Base-by-base conservation (phyloP, 2,888 invertebrate species). In the Dysmachus trigonus region DNA sequence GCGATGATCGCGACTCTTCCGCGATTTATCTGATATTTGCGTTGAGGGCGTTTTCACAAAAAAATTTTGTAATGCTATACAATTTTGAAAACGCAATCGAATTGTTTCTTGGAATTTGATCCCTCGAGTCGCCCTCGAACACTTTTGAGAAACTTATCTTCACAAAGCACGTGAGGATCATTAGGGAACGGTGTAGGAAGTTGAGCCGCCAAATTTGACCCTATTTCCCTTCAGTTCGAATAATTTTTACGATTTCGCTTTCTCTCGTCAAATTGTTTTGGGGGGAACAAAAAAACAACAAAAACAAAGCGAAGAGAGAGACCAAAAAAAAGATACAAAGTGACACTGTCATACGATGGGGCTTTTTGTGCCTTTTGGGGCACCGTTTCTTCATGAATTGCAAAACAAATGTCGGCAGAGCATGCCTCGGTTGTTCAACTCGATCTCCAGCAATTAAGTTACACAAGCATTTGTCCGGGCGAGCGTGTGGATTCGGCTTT, bases 221-320 rank as follows among this genome's bases (percentile, higher is more conserved):
- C 62, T 62, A 62, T 62, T 62, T 62, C 62, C 62, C 62, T 62
- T 62, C 62, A 22, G 10, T 62, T 62, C 62, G 62, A 62, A 53
- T 81, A 33, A 81, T 81, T 81, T 81, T 81, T 81, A 81, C 81
- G 81, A 53, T 81, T 81, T 81, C 81, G 81, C 81, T 81, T 81
- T 81, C 81, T 53, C 81, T 77, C 53, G 62, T 81, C 62, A 53
- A 81, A 81, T 81, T 81, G 81, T 81, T 81, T 81, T 41, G 13
- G n/a, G n/a, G n/a, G n/a, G 53, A 53, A 53, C 53, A 81, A 53
- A 53, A 62, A 51, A 51, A 33, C 35, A 30, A 51, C 27, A 47
- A 79, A 76, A 38, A 76, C 27, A 76, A 18, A 76, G 51, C 62
- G 47, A 62, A 81, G 62, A 76, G 8, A 22, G 18, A n/a, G n/a